Percentiles rank a stretch among this genome's conserved stretches.
Conservation (phyloP, 2,888 invertebrate species). For the Noctua fimbriata region DNA sequence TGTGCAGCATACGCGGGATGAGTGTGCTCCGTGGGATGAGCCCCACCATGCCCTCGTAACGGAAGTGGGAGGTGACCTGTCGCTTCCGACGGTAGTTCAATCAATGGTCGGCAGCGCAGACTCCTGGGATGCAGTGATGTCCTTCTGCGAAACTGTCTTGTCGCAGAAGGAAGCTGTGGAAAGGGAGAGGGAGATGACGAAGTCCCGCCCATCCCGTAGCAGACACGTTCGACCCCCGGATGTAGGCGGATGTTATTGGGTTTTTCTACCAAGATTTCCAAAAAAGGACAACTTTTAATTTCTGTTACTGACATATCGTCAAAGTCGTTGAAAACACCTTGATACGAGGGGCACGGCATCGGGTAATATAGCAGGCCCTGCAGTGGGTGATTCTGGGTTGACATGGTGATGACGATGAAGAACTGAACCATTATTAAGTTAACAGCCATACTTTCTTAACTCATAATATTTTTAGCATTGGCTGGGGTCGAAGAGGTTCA, state of each 20-base stretch:
- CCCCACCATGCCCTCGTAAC: neutral
- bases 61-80: neutral
- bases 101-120: neutral
- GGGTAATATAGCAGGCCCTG: neutral
- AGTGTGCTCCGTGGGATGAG: neutral
- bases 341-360: neutral
- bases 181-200: neutral
- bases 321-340: neutral
- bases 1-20: neutral
- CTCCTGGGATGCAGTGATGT: neutral
- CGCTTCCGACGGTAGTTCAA: neutral
- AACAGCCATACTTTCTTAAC: neutral
- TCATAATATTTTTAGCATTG: conserved; percentile 70
- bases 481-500: conserved; percentile 84
- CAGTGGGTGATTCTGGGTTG: neutral
- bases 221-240: neutral
- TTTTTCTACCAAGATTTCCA: no score
- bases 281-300: neutral
- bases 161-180: neutral
- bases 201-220: neutral
- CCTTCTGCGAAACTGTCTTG: neutral
- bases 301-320: neutral
- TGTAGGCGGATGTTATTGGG: no score
- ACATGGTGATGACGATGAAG: neutral
- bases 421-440: neutral